Conservation (phyloP, 53 echinoderm and acorn worm genomes). For the Crossaster papposus region DNA sequence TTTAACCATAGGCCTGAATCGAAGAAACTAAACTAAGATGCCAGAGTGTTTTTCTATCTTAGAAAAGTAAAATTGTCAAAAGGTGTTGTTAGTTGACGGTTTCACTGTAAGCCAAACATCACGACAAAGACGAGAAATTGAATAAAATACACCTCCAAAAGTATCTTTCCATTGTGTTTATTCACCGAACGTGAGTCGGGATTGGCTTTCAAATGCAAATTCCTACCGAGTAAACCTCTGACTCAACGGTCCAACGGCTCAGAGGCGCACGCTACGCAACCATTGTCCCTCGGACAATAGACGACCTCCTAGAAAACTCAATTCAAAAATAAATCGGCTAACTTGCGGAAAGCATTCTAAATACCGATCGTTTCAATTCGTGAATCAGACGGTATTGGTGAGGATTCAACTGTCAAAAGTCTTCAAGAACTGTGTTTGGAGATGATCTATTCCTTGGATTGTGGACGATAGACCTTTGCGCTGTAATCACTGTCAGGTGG, state of each 20-base stretch:
- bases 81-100: neutral
- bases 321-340: conserved; percentile 39
- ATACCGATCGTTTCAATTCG: conserved; percentile 47
- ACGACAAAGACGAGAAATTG: conserved; percentile 24
- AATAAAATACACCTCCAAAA: neutral
- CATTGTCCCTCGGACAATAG: conserved; percentile 45
- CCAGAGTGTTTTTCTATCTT: too few relatives aligned
- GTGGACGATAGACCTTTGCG: neutral
- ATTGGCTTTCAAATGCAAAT: conserved; percentile 46
- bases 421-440: neutral
- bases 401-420: neutral
- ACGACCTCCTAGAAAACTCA: conserved; percentile 20
- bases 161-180: conserved; percentile 19
- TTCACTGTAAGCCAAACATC: neutral
- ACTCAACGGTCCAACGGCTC: conserved; percentile 28
- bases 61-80: neutral
- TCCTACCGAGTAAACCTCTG: conserved; percentile 7
- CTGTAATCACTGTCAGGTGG: too few relatives aligned
- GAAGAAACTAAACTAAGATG: too few relatives aligned
- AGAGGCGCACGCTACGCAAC: conserved; percentile 27
- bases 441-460: neutral
- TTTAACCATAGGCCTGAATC: too few relatives aligned
- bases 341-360: neutral
- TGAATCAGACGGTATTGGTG: neutral
- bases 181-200: neutral